Conservation (phyloP, 2,888 invertebrate genomes). For the Choreutis nemorana region DNA sequence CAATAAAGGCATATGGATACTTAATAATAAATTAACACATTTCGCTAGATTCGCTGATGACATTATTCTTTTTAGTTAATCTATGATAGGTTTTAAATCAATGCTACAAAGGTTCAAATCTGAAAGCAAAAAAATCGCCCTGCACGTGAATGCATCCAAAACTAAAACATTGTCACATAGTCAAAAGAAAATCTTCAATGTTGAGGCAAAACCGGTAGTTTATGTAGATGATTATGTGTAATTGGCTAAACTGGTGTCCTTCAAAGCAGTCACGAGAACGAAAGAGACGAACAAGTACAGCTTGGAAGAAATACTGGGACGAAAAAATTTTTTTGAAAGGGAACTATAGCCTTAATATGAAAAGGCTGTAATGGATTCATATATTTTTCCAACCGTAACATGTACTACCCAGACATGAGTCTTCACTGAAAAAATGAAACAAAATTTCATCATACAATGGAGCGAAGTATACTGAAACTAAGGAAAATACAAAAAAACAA, state of each 20-base stretch:
- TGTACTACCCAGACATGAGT: neutral
- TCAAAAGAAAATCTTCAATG: neutral
- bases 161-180: neutral
- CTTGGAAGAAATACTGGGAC: neutral
- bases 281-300: neutral
- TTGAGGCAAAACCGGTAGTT: neutral
- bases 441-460: too few relatives aligned
- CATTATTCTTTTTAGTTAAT: neutral
- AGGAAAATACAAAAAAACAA: too few relatives aligned
- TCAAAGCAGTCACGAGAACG: neutral
- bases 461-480: too few relatives aligned
- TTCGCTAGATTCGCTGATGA: neutral
- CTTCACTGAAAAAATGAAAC: neutral
- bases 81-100: neutral
- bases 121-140: neutral
- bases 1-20: too few relatives aligned
- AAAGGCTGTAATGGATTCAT: neutral
- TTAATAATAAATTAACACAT: too few relatives aligned
- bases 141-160: neutral
- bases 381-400: neutral
- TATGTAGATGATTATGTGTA: neutral
- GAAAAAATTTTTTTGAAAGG: too few relatives aligned
- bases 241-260: neutral
- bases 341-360: too few relatives aligned
- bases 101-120: neutral